Evolutionary conservation across 2,113 vertebrate genomes (phyloP), one percentile per base, ranked within the genome.

Genomic region (Embiotoca jacksoni): DNA sequence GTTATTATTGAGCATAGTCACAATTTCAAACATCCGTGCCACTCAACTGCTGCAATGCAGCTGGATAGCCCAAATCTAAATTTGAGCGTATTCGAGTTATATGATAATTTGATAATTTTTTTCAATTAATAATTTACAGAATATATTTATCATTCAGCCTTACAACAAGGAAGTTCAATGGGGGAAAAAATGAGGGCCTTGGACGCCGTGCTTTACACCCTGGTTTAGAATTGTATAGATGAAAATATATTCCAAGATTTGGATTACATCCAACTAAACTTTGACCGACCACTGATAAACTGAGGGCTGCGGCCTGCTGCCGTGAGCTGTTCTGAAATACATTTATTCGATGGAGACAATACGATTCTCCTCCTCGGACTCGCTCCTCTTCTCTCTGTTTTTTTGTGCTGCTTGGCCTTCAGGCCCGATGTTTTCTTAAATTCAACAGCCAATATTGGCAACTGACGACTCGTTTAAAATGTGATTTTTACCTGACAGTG

Each of bases 221-320:
- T 37, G 11, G 16, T 52, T 41, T 14, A 47, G 30, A 66, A 23
- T 23, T 23, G 23, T 23, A 23, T 23, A 23, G 23, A 23, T 23
- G 23, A 23, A 23, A 23, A 23, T 23, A 23, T 23, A 23, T 23
- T 23, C 23, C 11, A 52, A 49, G 41, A 44, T 63, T 57, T 87
- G 62, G 66, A 76, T 80, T 63, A 23, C 3, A 46, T 73, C 79
- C 81, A 86, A 7, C 32, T 78, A 47, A 78, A 72, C 74, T 76
- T 75, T 75, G 72, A 39, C 55, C 39, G 30, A 55, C 6, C 47
- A 41, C 35, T 14, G 39, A 70, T 81, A 75, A 62, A 72, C 47
- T 15, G 52, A 55, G 39, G 31, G 32, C 52, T 31, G 6, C 7
- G 14, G 6, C 9, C 30, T 54, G 72, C 14, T 46, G 7, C 44